phyloP scores from a whole-genome alignment of 1,140 invertebrate genomes.

The Drosophila suzukii region DNA sequence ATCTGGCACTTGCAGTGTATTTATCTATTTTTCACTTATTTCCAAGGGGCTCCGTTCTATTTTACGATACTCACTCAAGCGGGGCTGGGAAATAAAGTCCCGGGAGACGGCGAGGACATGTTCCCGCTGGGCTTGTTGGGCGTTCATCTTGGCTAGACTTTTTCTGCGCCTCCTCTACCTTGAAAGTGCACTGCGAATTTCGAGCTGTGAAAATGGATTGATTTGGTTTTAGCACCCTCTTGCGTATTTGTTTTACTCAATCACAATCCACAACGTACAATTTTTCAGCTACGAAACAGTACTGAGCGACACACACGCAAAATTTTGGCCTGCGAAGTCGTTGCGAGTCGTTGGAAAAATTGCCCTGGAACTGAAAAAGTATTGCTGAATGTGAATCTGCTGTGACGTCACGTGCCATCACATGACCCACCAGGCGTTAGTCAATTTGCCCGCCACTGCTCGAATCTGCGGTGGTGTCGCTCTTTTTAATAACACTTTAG shows the following conservation, averaged over 20 bases:
- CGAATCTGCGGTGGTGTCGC: no score
- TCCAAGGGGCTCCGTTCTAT: neutral
- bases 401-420: conserved; percentile 80
- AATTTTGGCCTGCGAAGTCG: conserved; percentile 77
- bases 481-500: no score
- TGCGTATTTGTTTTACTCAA: no score
- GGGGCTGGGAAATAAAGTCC: conserved; percentile 98
- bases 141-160: conserved; percentile 71
- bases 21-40: conserved; percentile 16
- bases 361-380: conserved; percentile 44
- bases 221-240: no score
- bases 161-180: conserved; percentile 63
- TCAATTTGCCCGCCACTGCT: neutral
- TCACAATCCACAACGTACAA: conserved; percentile 54
- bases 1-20: conserved; percentile 12
- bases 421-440: conserved; percentile 55
- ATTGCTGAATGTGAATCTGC: conserved; percentile 41
- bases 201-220: conserved; percentile 54
- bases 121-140: conserved; percentile 88
- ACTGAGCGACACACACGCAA: conserved; percentile 76
- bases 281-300: conserved; percentile 76
- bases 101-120: conserved; percentile 96
- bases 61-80: conserved; percentile 93
- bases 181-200: conserved; percentile 80
- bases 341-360: conserved; percentile 77